A percentile compares a stretch with the other conserved stretches of the same genome.
Conservation (phyloP, 2,888 invertebrate genomes). For the Ennomos fuscantarius region DNA sequence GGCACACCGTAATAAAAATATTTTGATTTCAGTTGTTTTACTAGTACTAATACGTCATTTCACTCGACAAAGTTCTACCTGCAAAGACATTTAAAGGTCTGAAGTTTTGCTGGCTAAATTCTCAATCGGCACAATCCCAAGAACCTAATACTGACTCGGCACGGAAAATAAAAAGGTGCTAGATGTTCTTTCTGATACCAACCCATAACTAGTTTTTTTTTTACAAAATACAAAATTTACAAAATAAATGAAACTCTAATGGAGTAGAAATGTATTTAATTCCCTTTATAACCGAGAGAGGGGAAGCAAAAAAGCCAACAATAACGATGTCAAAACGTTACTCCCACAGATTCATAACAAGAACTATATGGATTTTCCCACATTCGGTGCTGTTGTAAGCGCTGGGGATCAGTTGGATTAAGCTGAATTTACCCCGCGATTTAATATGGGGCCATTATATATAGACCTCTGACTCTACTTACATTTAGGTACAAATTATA, state of each 20-base stretch:
- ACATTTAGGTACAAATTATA: too few relatives aligned
- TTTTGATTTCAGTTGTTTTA: too few relatives aligned
- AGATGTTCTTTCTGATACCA: too few relatives aligned
- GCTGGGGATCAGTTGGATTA: constrained; percentile 73
- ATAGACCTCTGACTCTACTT: constrained; percentile 45
- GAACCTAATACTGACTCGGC: too few relatives aligned
- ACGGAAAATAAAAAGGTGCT: too few relatives aligned
- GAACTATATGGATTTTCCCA: constrained; percentile 80
- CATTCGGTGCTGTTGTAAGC: constrained; percentile 73
- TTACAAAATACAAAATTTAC: not conserved
- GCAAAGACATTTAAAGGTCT: too few relatives aligned
- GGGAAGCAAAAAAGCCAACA: constrained; percentile 57
- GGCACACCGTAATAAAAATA: too few relatives aligned
- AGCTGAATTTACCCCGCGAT: constrained; percentile 61
- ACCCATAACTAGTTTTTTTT: too few relatives aligned
- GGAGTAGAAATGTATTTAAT: constrained; percentile 7
- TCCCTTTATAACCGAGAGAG: constrained; percentile 9
- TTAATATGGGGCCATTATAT: constrained; percentile 48
- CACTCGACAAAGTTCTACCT: too few relatives aligned
- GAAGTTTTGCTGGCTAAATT: too few relatives aligned
- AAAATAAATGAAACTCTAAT: not conserved
- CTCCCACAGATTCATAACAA: constrained; percentile 82
- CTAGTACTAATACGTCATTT: too few relatives aligned
- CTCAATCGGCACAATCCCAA: too few relatives aligned
- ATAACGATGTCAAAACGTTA: constrained; percentile 68